Evolutionary conservation across 2,113 vertebrate genomes (phyloP), one percentile per base, ranked within the genome.

Genomic region (Spizaetus ornatus): DNA sequence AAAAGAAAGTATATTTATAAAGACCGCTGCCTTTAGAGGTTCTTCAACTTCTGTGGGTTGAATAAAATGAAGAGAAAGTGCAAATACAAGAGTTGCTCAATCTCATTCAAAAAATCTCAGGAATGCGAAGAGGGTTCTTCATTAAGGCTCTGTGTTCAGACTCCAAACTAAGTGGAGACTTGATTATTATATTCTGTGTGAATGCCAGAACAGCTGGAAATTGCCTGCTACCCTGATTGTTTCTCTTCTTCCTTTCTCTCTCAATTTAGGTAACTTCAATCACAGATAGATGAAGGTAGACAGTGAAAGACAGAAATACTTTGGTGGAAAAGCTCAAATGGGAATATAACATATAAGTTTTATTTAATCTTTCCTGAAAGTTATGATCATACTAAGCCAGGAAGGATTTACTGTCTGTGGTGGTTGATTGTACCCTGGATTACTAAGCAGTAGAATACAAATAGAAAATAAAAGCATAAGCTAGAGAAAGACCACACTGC

Each of bases 321-420:
- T 71, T 48, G 72, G 66, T 92, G 63, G 91, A 91, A 96, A 91
- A 82, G 94, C 91, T 90, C 94, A 89, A 91, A 93, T 84, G 92
- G 95, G 88, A 97, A 95, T 95, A 84, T 23, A 90, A 38, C 50
- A 86, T 31, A 6, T 34, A 96, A 86, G 76, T 91, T 93, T 85
- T 92, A 96, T 94, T 96, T 96, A 95, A 97, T 93, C 91, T 82
- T 92, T 95, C 86, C 80, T 87, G 90, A 83, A 97, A 93, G 82
- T 92, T 91, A 93, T 93, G 95, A 94, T 90, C 88, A 93, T 86
- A 88, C 43, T 76, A 97, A 93, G 62, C 67, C 77, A 96, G 84
- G 66, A 89, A 95, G 59, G 82, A 94, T 95, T 95, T 95, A 91
- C 69, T 78, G 16, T 72, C 72, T 62, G 65, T 65, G 61, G 85